A percentile compares a stretch with the other conserved stretches of the same genome.
phyloP scores from a whole-genome alignment of 2,888 invertebrate species.

The Nomada ruficornis region DNA sequence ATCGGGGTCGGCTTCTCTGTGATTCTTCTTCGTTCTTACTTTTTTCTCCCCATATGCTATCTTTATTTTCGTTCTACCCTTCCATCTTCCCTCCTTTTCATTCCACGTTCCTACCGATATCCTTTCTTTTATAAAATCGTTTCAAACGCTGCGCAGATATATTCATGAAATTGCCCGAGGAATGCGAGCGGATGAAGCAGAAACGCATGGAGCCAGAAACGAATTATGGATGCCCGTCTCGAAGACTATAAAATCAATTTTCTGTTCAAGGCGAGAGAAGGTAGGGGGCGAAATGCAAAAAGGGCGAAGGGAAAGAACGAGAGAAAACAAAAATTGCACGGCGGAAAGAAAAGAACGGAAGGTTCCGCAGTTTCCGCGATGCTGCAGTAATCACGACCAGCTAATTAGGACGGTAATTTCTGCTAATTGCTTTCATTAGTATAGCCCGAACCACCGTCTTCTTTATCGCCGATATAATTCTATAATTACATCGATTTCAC shows the following conservation, averaged over 20 bases:
- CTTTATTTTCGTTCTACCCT: neutral
- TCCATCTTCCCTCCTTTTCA: neutral
- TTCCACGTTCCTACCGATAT: neutral
- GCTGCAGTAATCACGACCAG: conserved; percentile 50
- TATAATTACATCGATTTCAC: conserved; percentile 62
- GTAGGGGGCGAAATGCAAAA: neutral
- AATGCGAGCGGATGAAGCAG: conserved; percentile 32
- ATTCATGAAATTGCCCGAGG: conserved; percentile 53
- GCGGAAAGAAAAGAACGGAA: conserved; percentile 5
- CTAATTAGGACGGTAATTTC: conserved; percentile 65
- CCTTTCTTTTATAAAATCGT: conserved; percentile 14
- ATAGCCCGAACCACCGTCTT: conserved; percentile 37
- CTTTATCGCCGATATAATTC: conserved; percentile 56
- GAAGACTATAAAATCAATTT: conserved; percentile 59
- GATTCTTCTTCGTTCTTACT: conserved; percentile 19
- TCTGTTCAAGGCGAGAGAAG: conserved; percentile 15
- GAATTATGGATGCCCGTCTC: conserved; percentile 50
- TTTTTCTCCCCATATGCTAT: neutral
- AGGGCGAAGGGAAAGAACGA: neutral
- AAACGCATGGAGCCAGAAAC: conserved; percentile 47
- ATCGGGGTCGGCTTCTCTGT: conserved; percentile 38
- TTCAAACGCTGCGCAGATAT: conserved; percentile 53
- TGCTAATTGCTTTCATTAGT: conserved; percentile 64
- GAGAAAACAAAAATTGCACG: neutral
- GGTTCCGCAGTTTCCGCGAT: conserved; percentile 43